Base-by-base conservation (phyloP, 37 sponge, comb jelly and placozoan species). In the Aplysina aerophoba region DNA sequence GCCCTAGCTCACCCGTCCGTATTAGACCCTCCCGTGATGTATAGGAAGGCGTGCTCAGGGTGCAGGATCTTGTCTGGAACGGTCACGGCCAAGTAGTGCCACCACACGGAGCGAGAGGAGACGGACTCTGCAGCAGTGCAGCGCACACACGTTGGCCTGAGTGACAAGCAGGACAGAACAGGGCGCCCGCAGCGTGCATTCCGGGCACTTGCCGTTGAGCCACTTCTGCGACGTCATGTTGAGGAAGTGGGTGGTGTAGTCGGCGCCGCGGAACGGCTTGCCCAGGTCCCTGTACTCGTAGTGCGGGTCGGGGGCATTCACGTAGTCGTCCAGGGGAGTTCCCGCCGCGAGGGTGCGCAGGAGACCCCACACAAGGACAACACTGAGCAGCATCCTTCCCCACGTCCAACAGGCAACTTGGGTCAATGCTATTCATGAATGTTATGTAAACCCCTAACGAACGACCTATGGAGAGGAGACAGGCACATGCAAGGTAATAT, bases 161-260 rank as follows among this genome's bases (percentile, higher is more conserved):
- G 50, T 44, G 8, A 8, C 50, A 44, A 3, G 8, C 50, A 8
- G 5, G 38, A 21, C 38, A 73, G 3, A 73, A 36, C 38, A n/a
- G n/a, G 15, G 15, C 28, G 30, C 30, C 20, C 15, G 20, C 15
- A 21, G 60, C 19, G 16, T 30, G 28, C 12, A 73, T 30, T 15
- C 0, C 8, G 6, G 39, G 0, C 11, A 54, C 85, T 55, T 83
- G 88, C 92, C 64, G 20, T 86, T 64, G 31, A 96, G 90, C 97
- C 97, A 96, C 1, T 85, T 91, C 73, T 96, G 97, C 38, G 97
- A 96, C 16, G 97, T 96, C 92, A 96, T 87, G 83, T 96, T 96
- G 71, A 96, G 61, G 85, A 68, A 94, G 59, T 96, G 88, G 25
- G 86, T 71, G 0, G 90, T 96, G 80, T 85, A 94, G 21, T 91